Evolutionary conservation across 1,140 invertebrate species (phyloP).

Genomic region (Drosophila nigromelanica): DNA sequence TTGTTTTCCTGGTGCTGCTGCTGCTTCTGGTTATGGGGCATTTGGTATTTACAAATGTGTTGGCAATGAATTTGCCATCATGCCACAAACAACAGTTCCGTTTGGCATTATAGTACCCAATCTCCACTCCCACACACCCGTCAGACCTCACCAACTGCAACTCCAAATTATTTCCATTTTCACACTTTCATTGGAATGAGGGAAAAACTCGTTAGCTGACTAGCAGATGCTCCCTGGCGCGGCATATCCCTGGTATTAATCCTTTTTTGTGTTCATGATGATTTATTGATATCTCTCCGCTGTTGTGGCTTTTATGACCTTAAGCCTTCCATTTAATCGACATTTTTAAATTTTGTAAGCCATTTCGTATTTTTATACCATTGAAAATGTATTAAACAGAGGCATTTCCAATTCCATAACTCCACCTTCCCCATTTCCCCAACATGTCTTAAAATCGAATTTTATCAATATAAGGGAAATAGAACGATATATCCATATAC

Average conservation of each 20-base stretch:
- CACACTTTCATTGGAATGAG: constrained; percentile 58
- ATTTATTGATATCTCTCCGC: constrained; percentile 62
- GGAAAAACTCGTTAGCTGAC: constrained; percentile 39
- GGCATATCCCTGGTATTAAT: constrained; percentile 55
- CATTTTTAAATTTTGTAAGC: too few species aligned
- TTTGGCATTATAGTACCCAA: constrained; percentile 58
- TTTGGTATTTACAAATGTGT: constrained; percentile 56
- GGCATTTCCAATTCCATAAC: too few species aligned
- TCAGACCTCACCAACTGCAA: constrained; percentile 14
- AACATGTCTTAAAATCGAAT: too few species aligned
- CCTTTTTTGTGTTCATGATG: constrained; percentile 52
- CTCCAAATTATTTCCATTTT: constrained; percentile 52
- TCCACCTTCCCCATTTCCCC: too few species aligned
- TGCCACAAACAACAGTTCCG: constrained; percentile 62
- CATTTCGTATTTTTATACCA: too few species aligned
- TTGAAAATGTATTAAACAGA: too few species aligned
- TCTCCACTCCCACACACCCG: constrained; percentile 1
- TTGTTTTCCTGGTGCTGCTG: constrained; percentile 31
- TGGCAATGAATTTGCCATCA: constrained; percentile 71
- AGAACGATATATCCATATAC: too few species aligned
- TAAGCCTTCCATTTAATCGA: too few species aligned
- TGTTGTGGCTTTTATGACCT: not conserved
- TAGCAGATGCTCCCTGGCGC: constrained; percentile 54
- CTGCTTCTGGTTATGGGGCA: constrained; percentile 24
- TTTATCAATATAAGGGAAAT: too few species aligned